These are phyloP conservation scores for Gobionotothen gibberifrons DNA, from an alignment of 2,797 vertebrate species.

Conservation along the genomic window DNA sequence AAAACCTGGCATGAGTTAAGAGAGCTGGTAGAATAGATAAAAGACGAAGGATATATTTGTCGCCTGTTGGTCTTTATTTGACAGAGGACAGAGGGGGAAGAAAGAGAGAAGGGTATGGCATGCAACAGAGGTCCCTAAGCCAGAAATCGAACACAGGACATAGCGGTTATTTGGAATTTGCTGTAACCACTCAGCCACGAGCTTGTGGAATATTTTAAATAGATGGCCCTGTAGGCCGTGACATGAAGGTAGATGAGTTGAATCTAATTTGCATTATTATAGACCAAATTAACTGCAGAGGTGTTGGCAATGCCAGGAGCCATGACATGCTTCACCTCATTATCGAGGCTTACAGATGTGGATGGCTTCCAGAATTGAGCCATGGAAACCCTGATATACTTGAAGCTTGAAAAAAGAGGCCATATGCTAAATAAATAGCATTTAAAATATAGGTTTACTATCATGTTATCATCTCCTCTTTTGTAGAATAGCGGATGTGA, in stretches of 20 bases:
- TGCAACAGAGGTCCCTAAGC: no score
- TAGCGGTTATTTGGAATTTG: no score
- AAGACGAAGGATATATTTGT: no score
- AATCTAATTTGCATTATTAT: constrained; percentile 1
- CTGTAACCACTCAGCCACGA: not conserved
- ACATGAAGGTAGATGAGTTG: not conserved
- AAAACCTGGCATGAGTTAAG: constrained; percentile 4
- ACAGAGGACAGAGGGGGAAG: no score
- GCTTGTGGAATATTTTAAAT: constrained; percentile 1
- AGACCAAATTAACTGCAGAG: constrained; percentile 4
- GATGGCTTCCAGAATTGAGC: not conserved
- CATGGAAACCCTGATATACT: not conserved
- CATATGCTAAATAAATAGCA: no score
- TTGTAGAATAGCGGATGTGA: constrained; percentile 2
- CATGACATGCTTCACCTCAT: not conserved
- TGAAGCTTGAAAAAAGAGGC: no score
- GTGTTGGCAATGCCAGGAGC: not conserved
- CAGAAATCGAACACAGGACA: no score
- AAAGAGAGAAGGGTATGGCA: no score
- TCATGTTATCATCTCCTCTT: not conserved
- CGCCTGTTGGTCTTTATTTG: no score
- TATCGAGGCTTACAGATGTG: not conserved
- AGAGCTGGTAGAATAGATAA: not conserved
- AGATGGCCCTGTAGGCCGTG: not conserved
- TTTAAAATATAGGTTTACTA: no score